phyloP scores from a whole-genome alignment of 2,113 vertebrate species.

The Engraulis encrasicolus region DNA sequence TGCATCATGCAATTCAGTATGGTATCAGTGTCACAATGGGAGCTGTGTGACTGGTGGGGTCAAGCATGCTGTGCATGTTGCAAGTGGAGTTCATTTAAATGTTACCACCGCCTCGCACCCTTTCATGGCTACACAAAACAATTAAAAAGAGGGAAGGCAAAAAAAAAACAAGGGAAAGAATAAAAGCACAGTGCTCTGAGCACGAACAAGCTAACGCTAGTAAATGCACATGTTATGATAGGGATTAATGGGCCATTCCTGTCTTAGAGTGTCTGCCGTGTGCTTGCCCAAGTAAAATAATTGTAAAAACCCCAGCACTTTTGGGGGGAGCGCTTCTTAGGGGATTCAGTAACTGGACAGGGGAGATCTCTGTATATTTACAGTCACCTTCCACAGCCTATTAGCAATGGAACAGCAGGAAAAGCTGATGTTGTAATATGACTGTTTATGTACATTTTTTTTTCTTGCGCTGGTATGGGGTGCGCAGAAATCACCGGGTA shows the following conservation, averaged over 20 bases:
- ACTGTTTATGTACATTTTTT: conserved; percentile 56
- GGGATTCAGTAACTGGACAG: conserved; percentile 43
- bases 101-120: background rate
- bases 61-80: background rate
- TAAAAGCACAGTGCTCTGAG: conserved; percentile 4
- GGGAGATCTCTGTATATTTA: conserved; percentile 47
- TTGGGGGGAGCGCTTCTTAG: conserved; percentile 37
- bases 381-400: conserved; percentile 46
- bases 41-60: background rate
- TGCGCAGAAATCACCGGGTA: conserved; percentile 36
- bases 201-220: conserved; percentile 35
- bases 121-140: background rate
- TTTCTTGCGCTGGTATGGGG: conserved; percentile 37
- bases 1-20: background rate
- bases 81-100: background rate
- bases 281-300: conserved; percentile 53
- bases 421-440: conserved; percentile 53
- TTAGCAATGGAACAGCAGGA: conserved; percentile 51
- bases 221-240: conserved; percentile 44
- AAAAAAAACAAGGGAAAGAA: conserved; percentile 17
- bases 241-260: conserved; percentile 43
- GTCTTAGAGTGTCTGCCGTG: conserved; percentile 33
- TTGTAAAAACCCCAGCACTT: conserved; percentile 52
- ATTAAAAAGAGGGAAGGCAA: no score
- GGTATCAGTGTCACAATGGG: no score